Base-by-base conservation (phyloP, 1,140 invertebrate genomes). In the Rhopalosiphum maidis region DNA sequence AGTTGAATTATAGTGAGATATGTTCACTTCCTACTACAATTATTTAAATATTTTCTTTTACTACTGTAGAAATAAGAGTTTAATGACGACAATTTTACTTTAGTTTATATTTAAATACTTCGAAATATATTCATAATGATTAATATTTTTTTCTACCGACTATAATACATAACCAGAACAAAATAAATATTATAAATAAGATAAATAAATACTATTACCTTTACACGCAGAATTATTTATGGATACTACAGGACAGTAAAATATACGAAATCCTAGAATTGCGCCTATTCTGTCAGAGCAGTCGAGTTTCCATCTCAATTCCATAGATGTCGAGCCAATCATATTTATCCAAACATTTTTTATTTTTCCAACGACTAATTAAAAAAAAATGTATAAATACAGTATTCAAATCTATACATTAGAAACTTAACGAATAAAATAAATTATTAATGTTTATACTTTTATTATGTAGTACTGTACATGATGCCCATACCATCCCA, bases 401-500 rank as follows among this genome's bases (percentile, higher is more conserved):
- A 54, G 23, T 85, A 15, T 41, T 23, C 0, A 41, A 41, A 41
- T 85, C 9, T 41, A 85, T 9, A 30, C 43, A 85, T 11, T 41
- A 30, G 18, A 46, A 86, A 85, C 23, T 68, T 30, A 11, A 1
- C 4, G 15, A 88, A 88, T 88, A 51, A 88, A 68, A 68, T 68
- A 54, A 89, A 3, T 1, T 37, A 30, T 21, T 77, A 22, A 35
- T 93, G 35, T 23, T 68, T 86, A 94, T 94, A 95, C 95, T 94
- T 94, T 96, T 96, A 94, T 97, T 96, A 94, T 96, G 96, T n/a
- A 97, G 96, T 77, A 97, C 96, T 8, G 97, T 97, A 95, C 97
- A 98, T 6, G 96, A 96, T 21, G 97, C 96, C 97, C 97, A 97
- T 21, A 97, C 95, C 96, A 98, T 97, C 0, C 97, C 97, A 95